These are phyloP conservation scores for Amiota mariae DNA, from an alignment of 2,888 invertebrate genomes.

Conservation along the genomic window DNA sequence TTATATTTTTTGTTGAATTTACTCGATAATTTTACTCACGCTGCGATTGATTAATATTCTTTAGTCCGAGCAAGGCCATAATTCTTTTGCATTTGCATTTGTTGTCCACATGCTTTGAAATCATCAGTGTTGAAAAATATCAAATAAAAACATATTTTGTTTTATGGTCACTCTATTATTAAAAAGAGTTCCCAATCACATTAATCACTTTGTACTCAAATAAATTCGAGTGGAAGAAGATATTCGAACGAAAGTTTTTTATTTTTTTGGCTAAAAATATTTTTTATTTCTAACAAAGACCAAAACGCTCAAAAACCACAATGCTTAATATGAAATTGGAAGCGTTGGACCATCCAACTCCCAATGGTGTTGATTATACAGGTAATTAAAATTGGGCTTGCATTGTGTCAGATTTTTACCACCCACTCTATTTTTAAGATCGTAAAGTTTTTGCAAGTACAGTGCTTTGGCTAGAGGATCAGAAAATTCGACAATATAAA, in stretches of 20 bases:
- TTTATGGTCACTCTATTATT: too few species aligned
- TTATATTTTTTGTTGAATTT: not conserved
- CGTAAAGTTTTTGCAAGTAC: slow-evolving; percentile 85
- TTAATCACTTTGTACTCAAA: too few species aligned
- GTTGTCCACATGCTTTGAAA: too few species aligned
- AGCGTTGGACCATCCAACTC: slow-evolving; percentile 85
- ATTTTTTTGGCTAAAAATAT: too few species aligned
- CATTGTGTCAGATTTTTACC: not conserved
- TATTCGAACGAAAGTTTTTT: too few species aligned
- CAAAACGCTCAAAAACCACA: not conserved
- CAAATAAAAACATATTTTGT: too few species aligned
- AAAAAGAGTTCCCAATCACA: too few species aligned
- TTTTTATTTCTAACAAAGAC: not conserved
- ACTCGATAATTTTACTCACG: slow-evolving; percentile 3
- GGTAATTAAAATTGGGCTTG: slow-evolving; percentile 75
- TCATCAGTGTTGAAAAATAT: too few species aligned
- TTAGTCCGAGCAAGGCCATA: too few species aligned
- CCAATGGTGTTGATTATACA: slow-evolving; percentile 80
- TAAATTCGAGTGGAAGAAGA: too few species aligned
- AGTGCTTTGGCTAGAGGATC: slow-evolving; percentile 93
- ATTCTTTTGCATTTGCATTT: too few species aligned
- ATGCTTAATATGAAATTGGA: slow-evolving; percentile 86
- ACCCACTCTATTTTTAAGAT: slow-evolving; percentile 76
- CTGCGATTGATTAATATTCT: not conserved
- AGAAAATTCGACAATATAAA: slow-evolving; percentile 90